phyloP scores from a whole-genome alignment of 1,140 invertebrate species.

The Zaprionus ornatus region DNA sequence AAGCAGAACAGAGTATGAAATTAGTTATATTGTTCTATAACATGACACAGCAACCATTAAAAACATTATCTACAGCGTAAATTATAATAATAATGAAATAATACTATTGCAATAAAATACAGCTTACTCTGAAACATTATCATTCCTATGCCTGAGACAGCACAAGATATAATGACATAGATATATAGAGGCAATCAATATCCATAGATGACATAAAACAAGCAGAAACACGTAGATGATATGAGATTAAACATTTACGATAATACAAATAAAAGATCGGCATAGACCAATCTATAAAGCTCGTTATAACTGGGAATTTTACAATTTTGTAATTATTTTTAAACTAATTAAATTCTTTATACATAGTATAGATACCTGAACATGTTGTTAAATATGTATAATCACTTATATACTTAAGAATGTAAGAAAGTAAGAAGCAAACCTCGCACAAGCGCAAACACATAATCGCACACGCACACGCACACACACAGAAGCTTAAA shows the following conservation, averaged over 20 bases:
- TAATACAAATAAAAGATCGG: neutral
- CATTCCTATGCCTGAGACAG: conserved; percentile 36
- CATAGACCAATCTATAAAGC: neutral
- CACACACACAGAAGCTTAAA: conserved; percentile 7
- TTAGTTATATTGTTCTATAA: neutral
- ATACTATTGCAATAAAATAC: neutral
- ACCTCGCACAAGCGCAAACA: conserved; percentile 2
- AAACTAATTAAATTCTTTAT: too few species aligned
- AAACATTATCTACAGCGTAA: neutral
- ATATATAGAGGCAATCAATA: conserved; percentile 4
- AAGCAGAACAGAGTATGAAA: neutral
- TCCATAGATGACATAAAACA: neutral
- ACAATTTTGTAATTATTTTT: too few species aligned
- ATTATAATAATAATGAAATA: too few species aligned
- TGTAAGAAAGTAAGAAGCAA: neutral
- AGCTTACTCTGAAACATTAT: conserved; percentile 44
- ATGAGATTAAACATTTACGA: neutral
- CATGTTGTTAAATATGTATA: too few species aligned
- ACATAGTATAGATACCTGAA: too few species aligned
- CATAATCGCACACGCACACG: neutral
- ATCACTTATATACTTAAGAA: too few species aligned
- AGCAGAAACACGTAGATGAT: neutral
- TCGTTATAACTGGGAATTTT: neutral
- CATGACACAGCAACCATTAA: neutral
- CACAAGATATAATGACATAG: conserved; percentile 7